Evolutionary conservation across 2,888 invertebrate species (phyloP).

Genomic region (Protophormia terraenovae): DNA sequence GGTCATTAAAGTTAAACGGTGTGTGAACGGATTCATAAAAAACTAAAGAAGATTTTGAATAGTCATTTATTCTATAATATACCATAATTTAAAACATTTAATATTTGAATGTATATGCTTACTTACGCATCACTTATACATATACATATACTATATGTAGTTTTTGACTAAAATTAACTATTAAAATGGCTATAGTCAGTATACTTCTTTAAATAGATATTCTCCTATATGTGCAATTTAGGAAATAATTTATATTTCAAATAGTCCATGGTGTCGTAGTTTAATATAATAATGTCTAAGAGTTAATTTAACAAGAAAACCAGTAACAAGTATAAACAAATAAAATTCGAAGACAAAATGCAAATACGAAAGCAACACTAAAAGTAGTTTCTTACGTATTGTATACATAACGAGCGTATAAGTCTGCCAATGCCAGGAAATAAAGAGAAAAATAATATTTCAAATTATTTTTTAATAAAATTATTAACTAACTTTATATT

Average conservation of each 20-base stretch:
- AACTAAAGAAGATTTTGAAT: neutral
- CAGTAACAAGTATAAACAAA: too few relatives aligned
- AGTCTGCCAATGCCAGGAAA: too few relatives aligned
- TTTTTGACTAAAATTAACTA: neutral
- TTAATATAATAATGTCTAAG: neutral
- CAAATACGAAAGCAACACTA: too few relatives aligned
- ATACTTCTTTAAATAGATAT: neutral
- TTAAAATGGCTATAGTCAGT: too few relatives aligned
- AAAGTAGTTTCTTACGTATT: too few relatives aligned
- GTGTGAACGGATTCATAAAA: neutral
- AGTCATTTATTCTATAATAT: neutral
- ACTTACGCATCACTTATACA: neutral
- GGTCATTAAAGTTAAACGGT: constrained; percentile 6
- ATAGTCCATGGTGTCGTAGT: neutral
- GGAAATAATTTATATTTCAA: neutral
- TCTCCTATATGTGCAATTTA: neutral
- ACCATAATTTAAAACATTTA: neutral
- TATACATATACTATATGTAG: neutral
- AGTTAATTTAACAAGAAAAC: neutral
- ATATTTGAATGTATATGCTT: neutral
- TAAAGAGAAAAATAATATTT: too few relatives aligned
- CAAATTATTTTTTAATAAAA: too few relatives aligned
- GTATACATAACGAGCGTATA: too few relatives aligned
- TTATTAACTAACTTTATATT: too few relatives aligned
- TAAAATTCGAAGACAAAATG: too few relatives aligned